Conservation (phyloP, 1,140 invertebrate species). For the Patella vulgata region DNA sequence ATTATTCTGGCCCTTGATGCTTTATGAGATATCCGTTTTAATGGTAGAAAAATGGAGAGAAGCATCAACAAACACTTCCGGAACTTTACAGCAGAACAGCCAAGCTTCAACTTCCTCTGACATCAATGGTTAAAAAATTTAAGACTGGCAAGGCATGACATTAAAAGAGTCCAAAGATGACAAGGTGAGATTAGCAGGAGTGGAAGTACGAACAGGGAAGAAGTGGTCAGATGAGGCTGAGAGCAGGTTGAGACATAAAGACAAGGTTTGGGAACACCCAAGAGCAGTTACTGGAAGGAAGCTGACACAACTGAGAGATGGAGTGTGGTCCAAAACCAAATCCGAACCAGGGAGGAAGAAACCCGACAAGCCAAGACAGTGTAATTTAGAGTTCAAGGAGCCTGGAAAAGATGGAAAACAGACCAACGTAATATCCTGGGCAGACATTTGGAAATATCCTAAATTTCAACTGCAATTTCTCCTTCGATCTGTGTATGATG, state of each 20-base stretch:
- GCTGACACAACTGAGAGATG: neutral
- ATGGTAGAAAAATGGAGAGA: constrained; percentile 11
- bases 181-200: constrained; percentile 1
- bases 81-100: constrained; percentile 19
- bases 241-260: constrained; percentile 7
- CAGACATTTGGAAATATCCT: neutral
- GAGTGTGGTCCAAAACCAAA: constrained; percentile 5
- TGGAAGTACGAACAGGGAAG: constrained; percentile 6
- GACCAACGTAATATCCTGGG: neutral
- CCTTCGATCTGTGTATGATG: constrained; percentile 9
- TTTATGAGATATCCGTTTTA: constrained; percentile 18
- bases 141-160: constrained; percentile 14
- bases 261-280: constrained; percentile 1
- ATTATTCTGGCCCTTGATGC: constrained; percentile 14
- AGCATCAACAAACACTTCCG: constrained; percentile 1
- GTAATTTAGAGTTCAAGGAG: constrained; percentile 50
- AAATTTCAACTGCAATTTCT: neutral
- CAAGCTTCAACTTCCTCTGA: constrained; percentile 20
- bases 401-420: neutral
- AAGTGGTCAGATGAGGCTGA: constrained; percentile 13
- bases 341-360: constrained; percentile 10
- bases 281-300: neutral
- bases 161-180: constrained; percentile 8
- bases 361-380: constrained; percentile 6
- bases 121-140: constrained; percentile 6